Evolutionary conservation across 1,140 invertebrate species (phyloP).

Genomic region (Sitophilus oryzae): DNA sequence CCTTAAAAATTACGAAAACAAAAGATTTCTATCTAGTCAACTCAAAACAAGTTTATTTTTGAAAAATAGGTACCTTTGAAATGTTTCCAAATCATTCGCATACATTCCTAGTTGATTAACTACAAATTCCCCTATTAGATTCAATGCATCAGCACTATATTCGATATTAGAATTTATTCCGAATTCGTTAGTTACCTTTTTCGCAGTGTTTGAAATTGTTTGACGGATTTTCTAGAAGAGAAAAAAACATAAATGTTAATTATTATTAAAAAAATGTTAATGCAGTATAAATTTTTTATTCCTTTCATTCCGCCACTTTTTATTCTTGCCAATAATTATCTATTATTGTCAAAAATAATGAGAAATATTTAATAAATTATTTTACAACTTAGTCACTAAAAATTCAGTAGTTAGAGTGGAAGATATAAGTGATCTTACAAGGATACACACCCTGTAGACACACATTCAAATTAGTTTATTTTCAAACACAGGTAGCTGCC

Average conservation of each 20-base stretch:
- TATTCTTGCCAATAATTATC: too few species aligned
- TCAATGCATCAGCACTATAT: slow-evolving; percentile 43
- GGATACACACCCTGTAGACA: too few species aligned
- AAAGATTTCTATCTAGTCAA: background rate
- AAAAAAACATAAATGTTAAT: background rate
- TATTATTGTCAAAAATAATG: too few species aligned
- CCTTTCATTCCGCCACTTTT: too few species aligned
- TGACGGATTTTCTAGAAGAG: slow-evolving; percentile 47
- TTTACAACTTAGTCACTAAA: too few species aligned
- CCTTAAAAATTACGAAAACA: slow-evolving; percentile 38
- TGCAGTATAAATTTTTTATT: too few species aligned
- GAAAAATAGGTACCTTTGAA: slow-evolving; percentile 46
- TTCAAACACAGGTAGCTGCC: too few species aligned
- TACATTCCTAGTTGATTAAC: slow-evolving; percentile 48
- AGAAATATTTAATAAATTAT: too few species aligned
- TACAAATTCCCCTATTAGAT: slow-evolving; percentile 48
- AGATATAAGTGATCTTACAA: too few species aligned
- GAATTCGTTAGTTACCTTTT: slow-evolving; percentile 46
- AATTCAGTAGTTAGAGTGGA: too few species aligned
- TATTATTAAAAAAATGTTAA: background rate
- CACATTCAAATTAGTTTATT: too few species aligned
- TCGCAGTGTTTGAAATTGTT: slow-evolving; percentile 45
- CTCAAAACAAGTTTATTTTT: background rate
- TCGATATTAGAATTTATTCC: slow-evolving; percentile 46
- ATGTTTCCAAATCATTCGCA: slow-evolving; percentile 50